Percentiles rank a stretch among this genome's conserved stretches.
Conservation (phyloP, 2,797 vertebrate genomes). For the Monodelphis domestica region DNA sequence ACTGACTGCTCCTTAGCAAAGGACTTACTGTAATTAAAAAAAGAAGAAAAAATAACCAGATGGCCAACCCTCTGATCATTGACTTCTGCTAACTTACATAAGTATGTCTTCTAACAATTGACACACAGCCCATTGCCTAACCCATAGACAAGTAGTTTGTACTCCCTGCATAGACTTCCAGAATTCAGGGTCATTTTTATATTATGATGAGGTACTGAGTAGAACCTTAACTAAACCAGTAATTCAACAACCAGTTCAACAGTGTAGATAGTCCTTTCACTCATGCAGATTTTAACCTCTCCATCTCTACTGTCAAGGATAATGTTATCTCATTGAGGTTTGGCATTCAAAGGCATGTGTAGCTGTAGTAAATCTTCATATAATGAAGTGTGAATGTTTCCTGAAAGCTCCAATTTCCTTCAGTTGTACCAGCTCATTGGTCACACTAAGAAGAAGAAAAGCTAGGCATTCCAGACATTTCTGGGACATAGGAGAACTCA, state of each 20-base stretch:
- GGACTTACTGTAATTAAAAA: background rate
- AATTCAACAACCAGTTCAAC: background rate
- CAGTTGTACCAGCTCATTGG: constrained; percentile 3
- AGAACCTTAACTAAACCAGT: background rate
- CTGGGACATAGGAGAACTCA: constrained; percentile 18
- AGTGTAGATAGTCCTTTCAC: background rate
- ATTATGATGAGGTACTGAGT: background rate
- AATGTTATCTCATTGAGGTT: constrained; percentile 15
- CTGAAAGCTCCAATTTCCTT: constrained; percentile 64
- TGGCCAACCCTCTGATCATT: background rate
- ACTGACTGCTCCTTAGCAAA: background rate
- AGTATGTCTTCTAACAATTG: background rate
- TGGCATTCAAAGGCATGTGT: constrained; percentile 41
- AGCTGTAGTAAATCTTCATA: constrained; percentile 22
- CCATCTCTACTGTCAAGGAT: background rate
- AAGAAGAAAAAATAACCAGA: background rate
- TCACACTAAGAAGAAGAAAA: constrained; percentile 40
- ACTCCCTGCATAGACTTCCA: background rate
- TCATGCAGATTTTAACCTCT: background rate
- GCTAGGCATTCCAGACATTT: constrained; percentile 45
- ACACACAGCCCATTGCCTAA: background rate
- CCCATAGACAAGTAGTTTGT: background rate
- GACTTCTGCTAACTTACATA: background rate
- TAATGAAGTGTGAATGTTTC: constrained; percentile 40
- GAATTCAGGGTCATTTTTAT: background rate